Conservation (phyloP, 2,888 invertebrate species). For the Habrosyne pyritoides region DNA sequence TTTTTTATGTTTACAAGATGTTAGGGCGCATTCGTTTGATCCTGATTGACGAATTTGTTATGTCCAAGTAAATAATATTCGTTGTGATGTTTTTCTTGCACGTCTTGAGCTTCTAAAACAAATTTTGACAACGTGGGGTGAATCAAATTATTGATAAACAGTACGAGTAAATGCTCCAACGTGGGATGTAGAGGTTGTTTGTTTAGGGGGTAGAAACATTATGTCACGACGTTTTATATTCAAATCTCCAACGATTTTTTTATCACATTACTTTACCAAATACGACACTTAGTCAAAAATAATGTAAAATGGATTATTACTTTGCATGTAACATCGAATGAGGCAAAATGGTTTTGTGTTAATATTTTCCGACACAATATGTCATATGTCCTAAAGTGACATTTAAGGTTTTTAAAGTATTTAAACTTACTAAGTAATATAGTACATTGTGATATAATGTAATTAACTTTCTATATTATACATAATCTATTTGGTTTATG, state of each 20-base stretch:
- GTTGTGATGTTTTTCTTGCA: constrained; percentile 47
- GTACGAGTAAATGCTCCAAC: constrained; percentile 44
- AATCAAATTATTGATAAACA: constrained; percentile 54
- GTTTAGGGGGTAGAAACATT: constrained; percentile 44
- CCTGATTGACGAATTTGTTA: constrained; percentile 77
- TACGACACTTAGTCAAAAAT: neutral
- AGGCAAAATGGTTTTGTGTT: too few species aligned
- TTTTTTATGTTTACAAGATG: constrained; percentile 44
- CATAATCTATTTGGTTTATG: too few species aligned
- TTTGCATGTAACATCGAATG: too few species aligned
- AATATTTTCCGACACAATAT: too few species aligned
- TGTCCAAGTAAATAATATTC: constrained; percentile 65
- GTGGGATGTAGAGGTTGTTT: constrained; percentile 40
- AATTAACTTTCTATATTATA: too few species aligned
- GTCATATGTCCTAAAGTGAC: too few species aligned
- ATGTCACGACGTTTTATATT: constrained; percentile 26
- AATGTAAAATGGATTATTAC: too few species aligned
- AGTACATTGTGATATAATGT: too few species aligned
- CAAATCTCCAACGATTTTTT: neutral
- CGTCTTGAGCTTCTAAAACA: constrained; percentile 58
- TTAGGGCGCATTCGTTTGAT: constrained; percentile 61
- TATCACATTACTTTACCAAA: neutral
- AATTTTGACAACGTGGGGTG: constrained; percentile 61
- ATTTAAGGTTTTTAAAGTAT: too few species aligned
- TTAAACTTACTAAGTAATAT: too few species aligned